Conservation (phyloP, 2,113 vertebrate species). For the Piprites chloris region DNA sequence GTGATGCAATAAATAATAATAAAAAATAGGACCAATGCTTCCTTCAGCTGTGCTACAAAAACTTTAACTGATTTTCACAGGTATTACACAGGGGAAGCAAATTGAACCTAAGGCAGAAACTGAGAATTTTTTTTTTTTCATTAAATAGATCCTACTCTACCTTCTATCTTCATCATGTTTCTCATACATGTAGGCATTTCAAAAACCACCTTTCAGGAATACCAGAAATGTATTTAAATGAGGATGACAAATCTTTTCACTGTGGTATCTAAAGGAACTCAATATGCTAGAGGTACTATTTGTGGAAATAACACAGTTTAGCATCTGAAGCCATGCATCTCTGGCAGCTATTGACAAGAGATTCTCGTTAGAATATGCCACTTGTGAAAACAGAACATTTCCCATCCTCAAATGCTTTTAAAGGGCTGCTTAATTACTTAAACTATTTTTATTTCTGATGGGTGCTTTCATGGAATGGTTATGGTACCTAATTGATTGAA, state of each 20-base stretch:
- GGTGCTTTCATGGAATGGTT: background rate
- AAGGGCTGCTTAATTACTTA: constrained; percentile 37
- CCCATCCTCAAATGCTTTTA: background rate
- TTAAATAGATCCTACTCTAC: background rate
- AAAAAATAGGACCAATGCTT: background rate
- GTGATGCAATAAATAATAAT: background rate
- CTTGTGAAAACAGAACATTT: background rate
- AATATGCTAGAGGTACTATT: background rate
- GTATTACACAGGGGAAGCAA: background rate
- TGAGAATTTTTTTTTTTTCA: background rate
- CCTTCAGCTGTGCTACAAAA: background rate
- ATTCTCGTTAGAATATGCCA: background rate
- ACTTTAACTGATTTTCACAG: background rate
- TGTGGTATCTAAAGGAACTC: background rate
- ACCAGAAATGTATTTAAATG: background rate
- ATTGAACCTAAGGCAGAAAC: background rate
- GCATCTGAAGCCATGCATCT: background rate
- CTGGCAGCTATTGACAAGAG: background rate
- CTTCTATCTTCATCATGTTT: background rate
- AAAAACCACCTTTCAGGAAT: background rate
- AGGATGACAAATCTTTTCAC: background rate
- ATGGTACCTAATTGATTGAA: constrained; percentile 23
- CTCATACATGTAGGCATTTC: background rate
- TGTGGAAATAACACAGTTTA: background rate
- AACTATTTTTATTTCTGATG: constrained; percentile 21